phyloP scores from a whole-genome alignment of 1,140 invertebrate genomes.

The Lepidurus packardi region DNA sequence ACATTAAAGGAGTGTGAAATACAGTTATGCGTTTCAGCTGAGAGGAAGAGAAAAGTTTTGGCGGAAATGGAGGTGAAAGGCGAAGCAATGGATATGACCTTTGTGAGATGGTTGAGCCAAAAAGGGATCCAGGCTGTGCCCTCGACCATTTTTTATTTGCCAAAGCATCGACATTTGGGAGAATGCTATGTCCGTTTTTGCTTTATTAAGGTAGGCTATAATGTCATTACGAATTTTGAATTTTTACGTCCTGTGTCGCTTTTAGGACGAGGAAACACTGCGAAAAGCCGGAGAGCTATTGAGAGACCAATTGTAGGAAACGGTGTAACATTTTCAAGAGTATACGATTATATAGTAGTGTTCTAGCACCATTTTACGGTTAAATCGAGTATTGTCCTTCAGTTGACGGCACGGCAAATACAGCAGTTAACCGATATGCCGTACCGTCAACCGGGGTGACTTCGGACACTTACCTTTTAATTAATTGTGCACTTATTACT shows the following conservation, averaged over 20 bases:
- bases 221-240: neutral
- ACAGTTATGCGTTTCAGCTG: neutral
- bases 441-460: no score
- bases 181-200: slow-evolving; percentile 84
- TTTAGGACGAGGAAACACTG: slow-evolving; percentile 67
- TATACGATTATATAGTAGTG: no score
- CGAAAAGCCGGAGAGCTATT: slow-evolving; percentile 60
- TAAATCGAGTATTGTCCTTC: no score
- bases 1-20: no score
- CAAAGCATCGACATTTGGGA: slow-evolving; percentile 70
- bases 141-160: slow-evolving; percentile 85
- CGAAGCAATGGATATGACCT: neutral
- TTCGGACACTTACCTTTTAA: no score
- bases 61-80: neutral
- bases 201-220: slow-evolving; percentile 75
- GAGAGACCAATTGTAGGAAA: slow-evolving; percentile 51
- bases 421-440: no score
- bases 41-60: neutral
- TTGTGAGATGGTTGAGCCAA: slow-evolving; percentile 65
- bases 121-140: slow-evolving; percentile 90
- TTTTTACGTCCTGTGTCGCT: slow-evolving; percentile 32
- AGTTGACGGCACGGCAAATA: no score
- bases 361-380: no score
- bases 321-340: no score
- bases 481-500: no score